Percentiles rank a stretch among this genome's conserved stretches.
These are phyloP conservation scores for Dendronephthya gigantea DNA, from an alignment of 64 coral and sea anemone genomes.

Conservation along the genomic window DNA sequence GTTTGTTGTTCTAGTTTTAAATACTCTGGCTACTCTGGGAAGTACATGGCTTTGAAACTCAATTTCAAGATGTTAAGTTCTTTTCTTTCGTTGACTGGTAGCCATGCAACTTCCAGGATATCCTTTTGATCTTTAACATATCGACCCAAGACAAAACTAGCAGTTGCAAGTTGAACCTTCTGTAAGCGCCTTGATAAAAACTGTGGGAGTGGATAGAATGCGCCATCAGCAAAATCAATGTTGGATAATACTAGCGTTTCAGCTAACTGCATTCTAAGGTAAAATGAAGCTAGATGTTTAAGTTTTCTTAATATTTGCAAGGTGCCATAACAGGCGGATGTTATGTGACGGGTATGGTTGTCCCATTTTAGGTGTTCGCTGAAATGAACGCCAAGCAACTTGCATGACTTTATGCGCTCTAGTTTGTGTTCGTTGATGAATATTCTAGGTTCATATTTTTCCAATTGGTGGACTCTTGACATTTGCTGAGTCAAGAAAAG, in stretches of 20 bases:
- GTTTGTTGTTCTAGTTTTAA: slow-evolving; percentile 26
- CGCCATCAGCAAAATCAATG: too few relatives aligned
- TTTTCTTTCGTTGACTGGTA: not conserved
- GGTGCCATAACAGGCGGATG: not conserved
- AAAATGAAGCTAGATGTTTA: not conserved
- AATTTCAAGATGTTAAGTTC: slow-evolving; percentile 28
- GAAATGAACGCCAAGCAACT: too few relatives aligned
- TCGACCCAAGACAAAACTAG: slow-evolving; percentile 1
- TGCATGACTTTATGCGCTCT: too few relatives aligned
- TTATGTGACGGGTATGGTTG: not conserved
- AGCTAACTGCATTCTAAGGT: not conserved
- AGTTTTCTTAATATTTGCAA: slow-evolving; percentile 14
- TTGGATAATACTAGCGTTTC: too few relatives aligned
- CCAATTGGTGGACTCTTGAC: too few relatives aligned
- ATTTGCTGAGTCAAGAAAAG: too few relatives aligned
- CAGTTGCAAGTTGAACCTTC: not conserved
- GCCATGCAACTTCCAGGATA: not conserved
- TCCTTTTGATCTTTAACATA: not conserved
- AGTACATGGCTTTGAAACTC: slow-evolving; percentile 15
- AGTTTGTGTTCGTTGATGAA: too few relatives aligned
- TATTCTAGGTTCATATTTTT: too few relatives aligned
- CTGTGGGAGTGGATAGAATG: slow-evolving; percentile 8
- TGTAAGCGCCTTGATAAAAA: not conserved
- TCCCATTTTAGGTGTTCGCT: too few relatives aligned
- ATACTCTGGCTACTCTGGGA: slow-evolving; percentile 23